These are phyloP conservation scores for Mya arenaria DNA, from an alignment of 1,140 invertebrate species.

Conservation along the genomic window DNA sequence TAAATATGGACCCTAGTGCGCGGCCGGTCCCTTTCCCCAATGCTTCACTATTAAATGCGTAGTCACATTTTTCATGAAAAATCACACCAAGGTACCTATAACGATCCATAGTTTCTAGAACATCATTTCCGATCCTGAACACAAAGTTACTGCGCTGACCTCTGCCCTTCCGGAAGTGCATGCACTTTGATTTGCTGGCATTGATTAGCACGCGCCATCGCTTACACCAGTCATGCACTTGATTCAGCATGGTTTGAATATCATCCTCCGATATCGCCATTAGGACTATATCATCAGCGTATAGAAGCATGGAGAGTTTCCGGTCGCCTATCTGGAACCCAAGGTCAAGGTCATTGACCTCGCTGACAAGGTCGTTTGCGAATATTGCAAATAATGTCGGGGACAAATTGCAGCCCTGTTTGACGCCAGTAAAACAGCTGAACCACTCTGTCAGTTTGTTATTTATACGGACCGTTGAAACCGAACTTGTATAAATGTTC, in stretches of 20 bases:
- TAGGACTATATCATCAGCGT: constrained; percentile 49
- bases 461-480: constrained; percentile 8
- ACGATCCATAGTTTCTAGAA: constrained; percentile 1
- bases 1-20: constrained; percentile 7
- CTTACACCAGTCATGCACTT: too few species aligned
- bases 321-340: neutral
- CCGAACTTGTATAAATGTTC: neutral
- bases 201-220: too few species aligned
- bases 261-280: constrained; percentile 20
- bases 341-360: constrained; percentile 3
- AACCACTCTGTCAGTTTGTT: neutral
- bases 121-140: constrained; percentile 23
- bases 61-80: constrained; percentile 34
- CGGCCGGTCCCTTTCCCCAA: neutral
- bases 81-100: constrained; percentile 51
- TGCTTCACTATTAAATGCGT: neutral
- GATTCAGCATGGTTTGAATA: too few species aligned
- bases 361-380: too few species aligned
- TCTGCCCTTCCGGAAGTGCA: constrained; percentile 27
- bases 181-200: constrained; percentile 27
- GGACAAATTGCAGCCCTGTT: constrained; percentile 39
- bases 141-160: neutral
- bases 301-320: constrained; percentile 3
- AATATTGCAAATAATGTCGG: constrained; percentile 38
- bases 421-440: constrained; percentile 5